Conservation (phyloP, 2,888 invertebrate species). For the Mesorhabditis spiculigera region DNA sequence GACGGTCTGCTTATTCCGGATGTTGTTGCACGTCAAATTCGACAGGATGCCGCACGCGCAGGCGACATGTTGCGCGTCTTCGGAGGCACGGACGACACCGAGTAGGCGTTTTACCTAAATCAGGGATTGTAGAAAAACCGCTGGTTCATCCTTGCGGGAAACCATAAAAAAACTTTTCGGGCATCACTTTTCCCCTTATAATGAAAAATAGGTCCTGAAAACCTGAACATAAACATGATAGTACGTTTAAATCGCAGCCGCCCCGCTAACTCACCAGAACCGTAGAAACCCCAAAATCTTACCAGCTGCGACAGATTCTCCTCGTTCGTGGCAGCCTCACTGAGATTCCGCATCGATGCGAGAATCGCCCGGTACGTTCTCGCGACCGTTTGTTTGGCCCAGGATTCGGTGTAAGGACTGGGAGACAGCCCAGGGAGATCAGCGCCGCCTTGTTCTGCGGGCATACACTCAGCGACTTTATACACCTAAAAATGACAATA, state of each 20-base stretch:
- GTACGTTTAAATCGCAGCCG: no score
- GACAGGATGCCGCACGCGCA: slow-evolving; percentile 97
- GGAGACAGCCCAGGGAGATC: slow-evolving; percentile 64
- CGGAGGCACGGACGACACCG: slow-evolving; percentile 73
- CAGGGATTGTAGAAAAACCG: background rate
- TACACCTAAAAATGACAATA: slow-evolving; percentile 70
- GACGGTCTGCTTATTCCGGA: slow-evolving; percentile 77
- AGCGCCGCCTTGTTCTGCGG: slow-evolving; percentile 97
- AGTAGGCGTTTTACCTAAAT: slow-evolving; percentile 22
- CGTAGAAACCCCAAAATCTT: background rate
- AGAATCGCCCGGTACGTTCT: slow-evolving; percentile 60
- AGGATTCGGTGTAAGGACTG: slow-evolving; percentile 43
- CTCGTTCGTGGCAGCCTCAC: slow-evolving; percentile 64
- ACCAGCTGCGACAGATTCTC: slow-evolving; percentile 31
- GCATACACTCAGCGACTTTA: slow-evolving; percentile 95
- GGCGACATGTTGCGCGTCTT: slow-evolving; percentile 94
- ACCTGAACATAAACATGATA: no score
- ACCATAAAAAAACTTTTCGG: background rate
- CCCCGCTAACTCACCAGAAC: no score
- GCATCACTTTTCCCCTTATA: no score
- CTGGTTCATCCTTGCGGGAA: background rate
- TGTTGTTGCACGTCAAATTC: slow-evolving; percentile 98
- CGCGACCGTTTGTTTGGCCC: slow-evolving; percentile 25
- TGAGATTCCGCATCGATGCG: slow-evolving; percentile 78
- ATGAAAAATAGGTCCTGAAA: no score